Evolutionary conservation across 2,888 invertebrate genomes (phyloP).

Genomic region (Cerastis rubricosa): DNA sequence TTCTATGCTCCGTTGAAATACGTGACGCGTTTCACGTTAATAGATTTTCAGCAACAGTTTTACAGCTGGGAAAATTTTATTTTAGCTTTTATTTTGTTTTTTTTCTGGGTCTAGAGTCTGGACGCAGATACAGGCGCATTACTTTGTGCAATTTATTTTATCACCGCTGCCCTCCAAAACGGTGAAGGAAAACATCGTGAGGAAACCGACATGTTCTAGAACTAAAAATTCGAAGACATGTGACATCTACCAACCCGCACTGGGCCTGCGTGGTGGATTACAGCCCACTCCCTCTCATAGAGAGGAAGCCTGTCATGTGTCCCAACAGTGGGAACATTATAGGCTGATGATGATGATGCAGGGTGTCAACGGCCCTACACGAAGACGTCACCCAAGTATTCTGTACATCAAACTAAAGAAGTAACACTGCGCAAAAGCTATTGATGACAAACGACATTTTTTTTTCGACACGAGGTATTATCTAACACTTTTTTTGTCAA

Average conservation of each 20-base stretch:
- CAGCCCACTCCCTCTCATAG: too few species aligned
- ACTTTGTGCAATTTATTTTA: too few species aligned
- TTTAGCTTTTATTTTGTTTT: background rate
- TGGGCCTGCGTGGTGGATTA: too few species aligned
- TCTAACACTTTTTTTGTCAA: background rate
- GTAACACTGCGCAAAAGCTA: background rate
- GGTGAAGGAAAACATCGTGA: too few species aligned
- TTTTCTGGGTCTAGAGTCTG: background rate
- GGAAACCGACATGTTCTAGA: too few species aligned
- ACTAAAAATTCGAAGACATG: too few species aligned
- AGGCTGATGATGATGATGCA: too few species aligned
- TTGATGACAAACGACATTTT: background rate
- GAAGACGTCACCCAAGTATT: background rate
- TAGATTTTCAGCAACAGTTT: background rate
- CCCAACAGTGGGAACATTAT: too few species aligned
- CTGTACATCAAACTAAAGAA: background rate
- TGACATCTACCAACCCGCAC: too few species aligned
- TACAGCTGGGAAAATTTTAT: background rate
- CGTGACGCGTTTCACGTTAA: conserved; percentile 13
- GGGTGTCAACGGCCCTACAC: background rate
- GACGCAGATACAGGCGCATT: too few species aligned
- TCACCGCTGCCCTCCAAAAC: too few species aligned
- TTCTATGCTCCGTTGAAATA: conserved; percentile 20
- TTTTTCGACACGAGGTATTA: background rate
- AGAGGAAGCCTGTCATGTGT: too few species aligned